phyloP scores from a whole-genome alignment of 2,113 vertebrate genomes.

The Corydoras sp. region DNA sequence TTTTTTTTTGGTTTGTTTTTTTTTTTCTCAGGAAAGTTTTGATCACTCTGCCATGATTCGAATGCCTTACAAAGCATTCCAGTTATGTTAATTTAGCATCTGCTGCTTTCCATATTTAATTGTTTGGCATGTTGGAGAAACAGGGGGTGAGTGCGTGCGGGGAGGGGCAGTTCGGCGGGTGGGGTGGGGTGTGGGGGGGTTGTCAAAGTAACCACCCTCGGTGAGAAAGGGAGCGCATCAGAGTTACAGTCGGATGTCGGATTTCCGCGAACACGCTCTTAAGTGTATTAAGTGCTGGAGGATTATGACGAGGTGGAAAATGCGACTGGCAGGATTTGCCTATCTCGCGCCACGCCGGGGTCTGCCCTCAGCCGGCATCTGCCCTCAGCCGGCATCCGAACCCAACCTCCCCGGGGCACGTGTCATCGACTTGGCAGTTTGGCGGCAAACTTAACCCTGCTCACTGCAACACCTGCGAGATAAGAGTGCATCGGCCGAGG shows the following conservation, averaged over 20 bases:
- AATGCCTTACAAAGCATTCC: conserved; percentile 14
- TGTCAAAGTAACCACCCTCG: conserved; percentile 33
- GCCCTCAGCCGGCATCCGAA: not conserved
- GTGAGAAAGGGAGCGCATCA: conserved; percentile 11
- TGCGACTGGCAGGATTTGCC: conserved; percentile 24
- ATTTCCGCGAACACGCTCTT: conserved; percentile 29
- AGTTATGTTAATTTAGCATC: conserved; percentile 35
- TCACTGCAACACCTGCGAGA: conserved; percentile 17
- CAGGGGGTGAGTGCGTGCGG: not conserved
- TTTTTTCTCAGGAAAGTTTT: not conserved
- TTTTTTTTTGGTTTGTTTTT: too few species aligned
- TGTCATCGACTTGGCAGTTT: conserved; percentile 28
- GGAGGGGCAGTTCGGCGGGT: too few species aligned
- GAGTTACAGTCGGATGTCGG: conserved; percentile 2
- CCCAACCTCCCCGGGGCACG: conserved; percentile 9
- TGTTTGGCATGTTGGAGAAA: conserved; percentile 27
- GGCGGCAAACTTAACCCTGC: conserved; percentile 5
- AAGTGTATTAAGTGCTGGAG: conserved; percentile 28
- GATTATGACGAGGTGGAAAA: conserved; percentile 37
- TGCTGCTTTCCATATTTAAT: conserved; percentile 28
- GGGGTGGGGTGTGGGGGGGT: not conserved
- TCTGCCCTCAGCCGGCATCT: conserved; percentile 1
- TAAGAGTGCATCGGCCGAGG: conserved; percentile 19
- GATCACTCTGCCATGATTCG: conserved; percentile 18
- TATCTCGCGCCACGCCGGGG: conserved; percentile 13